Base-by-base conservation (phyloP, 1,140 invertebrate species). In the Pseudomyrmex flavicornis region DNA sequence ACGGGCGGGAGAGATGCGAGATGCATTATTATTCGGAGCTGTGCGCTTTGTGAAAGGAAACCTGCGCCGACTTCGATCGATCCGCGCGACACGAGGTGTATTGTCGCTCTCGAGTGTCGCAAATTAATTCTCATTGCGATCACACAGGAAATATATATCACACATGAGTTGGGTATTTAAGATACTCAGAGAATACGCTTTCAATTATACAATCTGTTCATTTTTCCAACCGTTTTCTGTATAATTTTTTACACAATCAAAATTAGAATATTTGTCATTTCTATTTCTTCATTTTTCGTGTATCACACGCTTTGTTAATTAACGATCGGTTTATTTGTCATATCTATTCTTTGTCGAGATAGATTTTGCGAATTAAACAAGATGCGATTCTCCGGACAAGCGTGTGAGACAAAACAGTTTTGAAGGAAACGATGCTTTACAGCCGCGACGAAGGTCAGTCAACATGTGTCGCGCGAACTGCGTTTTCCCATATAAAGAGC, bases 21-120 rank as follows among this genome's bases (percentile, higher is more conserved):
- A 77, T 77, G 54, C 74, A 77, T 77, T 77, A 77, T 77, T 77
- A 77, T 77, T 77, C 62, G 62, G 50, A 77, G 68, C 17, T 77
- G 5, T 35, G 62, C 48, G 50, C 62, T 75, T 75, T 75, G 48
- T 77, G 74, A 77, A 77, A 77, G 74, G 62, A 68, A 77, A 77
- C 48, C 74, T 17, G 61, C 54, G 62, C 61, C 48, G 74, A 68
- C 48, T 77, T 20, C 3, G 9, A 66, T 77, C 48, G 61, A 77
- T 56, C 4, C 2, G 8, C 13, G 12, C 17, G 48, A 68, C 62
- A 44, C 5, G 62, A 44, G 52, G 44, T 54, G 22, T 20, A 4
- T 35, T 48, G 26, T 44, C 22, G 35, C 13, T 54, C 10, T 77
- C 56, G 54, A 52, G 17, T 72, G 5, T 26, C 5, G 4, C 13